Evolutionary conservation across 1,140 invertebrate genomes (phyloP).

Genomic region (Zaprionus lachaisei): DNA sequence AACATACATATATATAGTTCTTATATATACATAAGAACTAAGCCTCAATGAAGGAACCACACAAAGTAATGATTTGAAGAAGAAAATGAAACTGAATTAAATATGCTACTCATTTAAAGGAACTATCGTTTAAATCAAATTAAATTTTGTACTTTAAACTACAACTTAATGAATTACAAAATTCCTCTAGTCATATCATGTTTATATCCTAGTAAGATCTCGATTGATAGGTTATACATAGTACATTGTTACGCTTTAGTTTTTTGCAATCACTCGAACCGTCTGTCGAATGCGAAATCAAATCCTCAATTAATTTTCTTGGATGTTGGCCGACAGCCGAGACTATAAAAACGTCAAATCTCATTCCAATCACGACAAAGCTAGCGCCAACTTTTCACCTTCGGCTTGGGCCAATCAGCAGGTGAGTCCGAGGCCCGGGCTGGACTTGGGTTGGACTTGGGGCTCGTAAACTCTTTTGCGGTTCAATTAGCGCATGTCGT

Average conservation of each 20-base stretch:
- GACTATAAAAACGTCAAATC: slow-evolving; percentile 25
- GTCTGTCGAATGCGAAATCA: slow-evolving; percentile 19
- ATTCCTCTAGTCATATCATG: neutral
- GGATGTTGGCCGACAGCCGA: slow-evolving; percentile 41
- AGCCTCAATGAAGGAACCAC: no score
- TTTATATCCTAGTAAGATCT: neutral
- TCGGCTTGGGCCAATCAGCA: slow-evolving; percentile 58
- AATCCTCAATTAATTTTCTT: slow-evolving; percentile 33
- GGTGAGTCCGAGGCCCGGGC: slow-evolving; percentile 19
- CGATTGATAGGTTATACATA: neutral
- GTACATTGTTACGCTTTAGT: neutral
- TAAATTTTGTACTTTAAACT: no score
- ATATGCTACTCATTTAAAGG: no score
- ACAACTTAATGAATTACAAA: neutral
- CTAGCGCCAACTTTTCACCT: slow-evolving; percentile 50
- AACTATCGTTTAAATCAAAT: no score
- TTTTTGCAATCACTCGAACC: neutral
- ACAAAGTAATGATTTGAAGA: no score
- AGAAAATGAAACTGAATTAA: no score
- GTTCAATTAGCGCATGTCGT: slow-evolving; percentile 78
- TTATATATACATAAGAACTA: no score
- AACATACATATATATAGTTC: no score
- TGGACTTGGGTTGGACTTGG: slow-evolving; percentile 18
- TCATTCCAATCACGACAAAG: slow-evolving; percentile 46
- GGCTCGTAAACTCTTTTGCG: slow-evolving; percentile 70